Evolutionary conservation across 1,140 invertebrate species (phyloP).

Genomic region (Pogonomyrmex barbatus): DNA sequence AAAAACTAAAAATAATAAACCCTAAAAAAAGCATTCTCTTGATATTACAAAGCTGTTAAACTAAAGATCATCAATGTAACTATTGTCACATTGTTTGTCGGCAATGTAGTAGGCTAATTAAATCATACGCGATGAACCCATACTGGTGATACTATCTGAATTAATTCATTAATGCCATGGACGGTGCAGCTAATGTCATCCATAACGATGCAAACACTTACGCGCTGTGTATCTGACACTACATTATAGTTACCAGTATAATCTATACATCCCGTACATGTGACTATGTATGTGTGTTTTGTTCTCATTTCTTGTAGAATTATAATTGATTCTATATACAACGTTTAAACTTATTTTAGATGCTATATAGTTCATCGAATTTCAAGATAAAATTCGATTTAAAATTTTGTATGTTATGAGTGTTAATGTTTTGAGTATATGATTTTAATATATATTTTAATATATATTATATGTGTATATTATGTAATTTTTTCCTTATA

Average conservation of each 20-base stretch:
- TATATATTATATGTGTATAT: background rate
- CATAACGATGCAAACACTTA: constrained; percentile 53
- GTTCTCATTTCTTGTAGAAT: constrained; percentile 12
- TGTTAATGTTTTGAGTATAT: background rate
- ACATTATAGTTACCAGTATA: background rate
- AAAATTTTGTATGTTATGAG: background rate
- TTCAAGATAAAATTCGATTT: background rate
- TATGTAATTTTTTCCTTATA: background rate
- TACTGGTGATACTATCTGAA: constrained; percentile 51
- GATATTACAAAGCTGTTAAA: background rate
- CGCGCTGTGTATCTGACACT: constrained; percentile 18
- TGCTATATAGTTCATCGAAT: background rate
- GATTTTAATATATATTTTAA: background rate
- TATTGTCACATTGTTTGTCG: constrained; percentile 29
- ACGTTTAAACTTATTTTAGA: background rate
- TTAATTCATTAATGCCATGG: constrained; percentile 60
- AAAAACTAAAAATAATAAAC: background rate
- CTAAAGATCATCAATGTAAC: constrained; percentile 1
- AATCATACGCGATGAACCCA: constrained; percentile 49
- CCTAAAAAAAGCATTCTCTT: background rate
- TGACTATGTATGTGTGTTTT: too few relatives aligned
- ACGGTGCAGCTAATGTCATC: constrained; percentile 48
- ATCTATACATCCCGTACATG: background rate
- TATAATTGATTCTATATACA: constrained; percentile 22
- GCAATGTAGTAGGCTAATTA: constrained; percentile 36